Evolutionary conservation across 2,113 vertebrate species (phyloP).

Genomic region (Poeciliopsis occidentalis): DNA sequence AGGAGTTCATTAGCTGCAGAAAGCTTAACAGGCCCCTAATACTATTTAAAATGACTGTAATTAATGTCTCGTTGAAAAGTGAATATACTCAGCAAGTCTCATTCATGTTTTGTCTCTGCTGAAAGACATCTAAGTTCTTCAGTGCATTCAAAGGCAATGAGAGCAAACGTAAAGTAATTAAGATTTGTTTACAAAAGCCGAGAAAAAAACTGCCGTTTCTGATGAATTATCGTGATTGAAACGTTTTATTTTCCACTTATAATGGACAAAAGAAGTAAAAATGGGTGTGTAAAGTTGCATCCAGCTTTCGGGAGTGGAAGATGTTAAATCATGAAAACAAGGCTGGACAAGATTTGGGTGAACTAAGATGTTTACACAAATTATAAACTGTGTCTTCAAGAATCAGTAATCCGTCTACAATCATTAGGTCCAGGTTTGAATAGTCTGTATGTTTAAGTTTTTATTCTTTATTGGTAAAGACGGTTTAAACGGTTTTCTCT

Average conservation of each 20-base stretch:
- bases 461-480: too few species aligned
- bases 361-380: too few species aligned
- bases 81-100: neutral
- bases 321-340: too few species aligned
- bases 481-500: too few species aligned
- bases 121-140: neutral
- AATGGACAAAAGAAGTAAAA: neutral
- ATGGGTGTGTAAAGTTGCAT: too few species aligned
- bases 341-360: too few species aligned
- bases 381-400: too few species aligned
- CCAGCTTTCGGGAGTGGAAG: too few species aligned
- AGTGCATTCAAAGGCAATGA: neutral
- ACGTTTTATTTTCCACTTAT: neutral
- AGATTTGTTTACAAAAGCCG: neutral
- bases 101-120: neutral
- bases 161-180: neutral
- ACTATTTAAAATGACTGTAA: slow-evolving; percentile 22
- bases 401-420: too few species aligned
- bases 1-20: slow-evolving; percentile 1
- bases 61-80: slow-evolving; percentile 24
- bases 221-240: too few species aligned
- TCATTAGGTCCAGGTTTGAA: too few species aligned
- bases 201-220: neutral
- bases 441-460: too few species aligned
- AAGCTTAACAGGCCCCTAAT: neutral